phyloP scores from a whole-genome alignment of 2,113 vertebrate genomes.

The Cranoglanis bouderius region DNA sequence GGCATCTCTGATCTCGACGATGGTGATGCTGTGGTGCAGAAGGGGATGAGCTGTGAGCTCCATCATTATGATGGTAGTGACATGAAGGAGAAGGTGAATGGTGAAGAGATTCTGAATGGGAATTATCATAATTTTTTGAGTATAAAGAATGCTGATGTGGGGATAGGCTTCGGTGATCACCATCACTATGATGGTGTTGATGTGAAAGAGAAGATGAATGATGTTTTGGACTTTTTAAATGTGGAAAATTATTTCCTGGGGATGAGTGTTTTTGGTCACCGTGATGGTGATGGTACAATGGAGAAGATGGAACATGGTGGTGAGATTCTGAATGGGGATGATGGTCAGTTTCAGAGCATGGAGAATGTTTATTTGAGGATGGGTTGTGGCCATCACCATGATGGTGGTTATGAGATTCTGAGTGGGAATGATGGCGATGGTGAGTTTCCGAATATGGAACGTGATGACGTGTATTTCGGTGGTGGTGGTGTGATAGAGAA shows the following conservation, averaged over 20 bases:
- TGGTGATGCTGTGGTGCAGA: conserved; percentile 21
- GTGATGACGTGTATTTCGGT: not conserved
- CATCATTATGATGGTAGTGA: conserved; percentile 26
- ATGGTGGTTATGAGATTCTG: conserved; percentile 34
- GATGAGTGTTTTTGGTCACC: conserved; percentile 3
- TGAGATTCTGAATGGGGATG: conserved; percentile 15
- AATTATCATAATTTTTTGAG: conserved; percentile 1
- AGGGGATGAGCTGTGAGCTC: conserved; percentile 26
- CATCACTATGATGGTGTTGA: conserved; percentile 31
- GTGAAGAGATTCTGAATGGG: conserved; percentile 20
- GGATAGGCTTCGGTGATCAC: conserved; percentile 10
- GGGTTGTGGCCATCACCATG: conserved; percentile 37
- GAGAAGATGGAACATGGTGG: conserved; percentile 11
- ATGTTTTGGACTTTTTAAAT: conserved; percentile 17
- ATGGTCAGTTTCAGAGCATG: conserved; percentile 21
- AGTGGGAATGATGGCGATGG: conserved; percentile 1
- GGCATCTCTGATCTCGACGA: conserved; percentile 41
- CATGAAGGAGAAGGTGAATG: not conserved
- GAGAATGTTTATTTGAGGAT: conserved; percentile 18
- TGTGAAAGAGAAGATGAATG: conserved; percentile 9
- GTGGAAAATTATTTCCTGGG: not conserved
- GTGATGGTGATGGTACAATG: not conserved
- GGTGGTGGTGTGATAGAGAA: not conserved
- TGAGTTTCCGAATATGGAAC: conserved; percentile 17
- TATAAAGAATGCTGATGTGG: conserved; percentile 19